phyloP scores from a whole-genome alignment of 2,797 vertebrate genomes.

The Eremophila alpestris region DNA sequence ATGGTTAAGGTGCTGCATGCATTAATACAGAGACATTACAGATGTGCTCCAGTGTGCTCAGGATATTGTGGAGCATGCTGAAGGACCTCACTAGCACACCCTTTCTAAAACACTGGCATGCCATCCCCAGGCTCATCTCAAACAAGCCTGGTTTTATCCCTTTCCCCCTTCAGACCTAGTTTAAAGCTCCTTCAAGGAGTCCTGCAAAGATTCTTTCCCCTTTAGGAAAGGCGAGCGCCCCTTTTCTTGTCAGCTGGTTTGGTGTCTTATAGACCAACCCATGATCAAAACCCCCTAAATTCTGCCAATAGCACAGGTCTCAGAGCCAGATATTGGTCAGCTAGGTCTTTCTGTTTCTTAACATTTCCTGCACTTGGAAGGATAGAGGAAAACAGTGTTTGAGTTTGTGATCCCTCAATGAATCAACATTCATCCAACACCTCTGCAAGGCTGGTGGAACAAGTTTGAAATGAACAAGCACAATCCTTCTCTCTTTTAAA shows the following conservation, averaged over 20 bases:
- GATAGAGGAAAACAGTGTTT: not conserved
- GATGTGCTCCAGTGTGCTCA: not conserved
- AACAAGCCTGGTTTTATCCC: not conserved
- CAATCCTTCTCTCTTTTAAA: not conserved
- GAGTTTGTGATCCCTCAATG: not conserved
- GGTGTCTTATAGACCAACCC: not conserved
- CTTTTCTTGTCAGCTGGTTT: rapidly evolving
- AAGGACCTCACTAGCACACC: not conserved
- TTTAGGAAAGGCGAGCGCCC: rapidly evolving
- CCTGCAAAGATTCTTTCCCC: rapidly evolving
- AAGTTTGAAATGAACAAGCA: not conserved
- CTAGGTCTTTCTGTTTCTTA: not conserved
- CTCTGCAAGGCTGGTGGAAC: not conserved
- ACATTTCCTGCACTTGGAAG: not conserved
- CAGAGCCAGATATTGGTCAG: not conserved
- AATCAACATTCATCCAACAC: not conserved
- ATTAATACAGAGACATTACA: not conserved
- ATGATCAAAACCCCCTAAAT: not conserved
- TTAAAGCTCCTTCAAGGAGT: not conserved
- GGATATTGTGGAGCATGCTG: not conserved
- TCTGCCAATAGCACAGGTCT: not conserved
- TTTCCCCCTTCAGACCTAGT: not conserved
- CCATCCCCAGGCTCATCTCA: not conserved
- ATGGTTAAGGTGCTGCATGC: not conserved
- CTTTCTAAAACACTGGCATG: not conserved